Conservation (phyloP, 2,113 vertebrate genomes). For the Nycticorax nycticorax region DNA sequence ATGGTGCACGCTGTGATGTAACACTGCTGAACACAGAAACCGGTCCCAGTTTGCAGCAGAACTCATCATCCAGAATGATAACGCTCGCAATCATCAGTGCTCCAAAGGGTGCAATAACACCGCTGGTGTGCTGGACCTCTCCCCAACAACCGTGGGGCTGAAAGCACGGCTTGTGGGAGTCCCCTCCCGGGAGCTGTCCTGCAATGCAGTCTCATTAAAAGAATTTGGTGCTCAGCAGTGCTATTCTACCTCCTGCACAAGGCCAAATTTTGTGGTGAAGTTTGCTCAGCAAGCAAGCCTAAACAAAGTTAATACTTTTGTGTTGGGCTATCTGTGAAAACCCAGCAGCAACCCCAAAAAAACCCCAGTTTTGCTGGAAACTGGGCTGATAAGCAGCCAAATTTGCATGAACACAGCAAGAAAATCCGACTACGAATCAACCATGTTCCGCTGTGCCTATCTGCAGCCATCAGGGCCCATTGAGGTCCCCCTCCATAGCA, state of each 20-base stretch:
- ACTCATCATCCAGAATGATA: neutral
- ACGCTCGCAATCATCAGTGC: neutral
- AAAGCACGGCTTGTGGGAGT: rapidly evolving
- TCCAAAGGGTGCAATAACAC: neutral
- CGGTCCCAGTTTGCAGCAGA: neutral
- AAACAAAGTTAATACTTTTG: neutral
- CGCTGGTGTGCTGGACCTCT: neutral
- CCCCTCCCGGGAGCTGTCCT: neutral
- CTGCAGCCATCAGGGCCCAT: neutral
- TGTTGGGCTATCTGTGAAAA: neutral
- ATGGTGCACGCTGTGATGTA: rapidly evolving
- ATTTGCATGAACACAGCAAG: neutral
- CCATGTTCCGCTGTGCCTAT: neutral
- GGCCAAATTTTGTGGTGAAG: neutral
- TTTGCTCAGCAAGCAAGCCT: neutral
- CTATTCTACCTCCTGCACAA: neutral
- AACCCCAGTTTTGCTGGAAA: neutral
- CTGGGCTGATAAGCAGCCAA: neutral
- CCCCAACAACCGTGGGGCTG: neutral
- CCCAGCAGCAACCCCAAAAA: neutral
- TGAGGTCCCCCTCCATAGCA: neutral
- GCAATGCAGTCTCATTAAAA: neutral
- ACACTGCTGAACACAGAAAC: neutral
- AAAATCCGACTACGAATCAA: neutral
- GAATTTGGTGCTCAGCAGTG: neutral